Evolutionary conservation across 2,797 vertebrate genomes (phyloP).

Genomic region (Glyptemys insculpta): DNA sequence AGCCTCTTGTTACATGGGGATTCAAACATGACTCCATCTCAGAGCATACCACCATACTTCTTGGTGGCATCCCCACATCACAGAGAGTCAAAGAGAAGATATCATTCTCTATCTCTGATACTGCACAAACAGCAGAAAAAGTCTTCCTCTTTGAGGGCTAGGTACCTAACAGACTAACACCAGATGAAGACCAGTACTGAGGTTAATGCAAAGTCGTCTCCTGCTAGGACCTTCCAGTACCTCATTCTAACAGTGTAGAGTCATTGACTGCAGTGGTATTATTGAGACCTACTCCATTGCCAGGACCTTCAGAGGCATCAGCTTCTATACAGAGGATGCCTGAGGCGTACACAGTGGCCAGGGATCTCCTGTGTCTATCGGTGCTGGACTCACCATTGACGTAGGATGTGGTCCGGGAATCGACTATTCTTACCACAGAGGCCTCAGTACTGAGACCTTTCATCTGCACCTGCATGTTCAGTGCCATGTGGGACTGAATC

Average conservation of each 20-base stretch:
- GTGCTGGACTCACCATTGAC: background rate
- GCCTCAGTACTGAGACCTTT: background rate
- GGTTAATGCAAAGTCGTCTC: background rate
- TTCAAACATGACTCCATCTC: background rate
- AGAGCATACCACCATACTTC: background rate
- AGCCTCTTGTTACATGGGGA: background rate
- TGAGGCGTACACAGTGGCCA: background rate
- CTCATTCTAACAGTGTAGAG: background rate
- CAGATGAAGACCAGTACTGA: background rate
- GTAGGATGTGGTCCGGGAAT: background rate
- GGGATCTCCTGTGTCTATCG: background rate
- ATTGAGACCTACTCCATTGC: background rate
- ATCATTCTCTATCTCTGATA: background rate
- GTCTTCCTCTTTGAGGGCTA: background rate
- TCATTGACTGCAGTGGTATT: background rate
- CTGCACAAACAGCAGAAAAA: background rate
- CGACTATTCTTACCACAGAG: background rate
- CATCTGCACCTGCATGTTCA: background rate
- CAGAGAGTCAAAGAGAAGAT: background rate
- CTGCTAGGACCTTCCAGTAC: background rate
- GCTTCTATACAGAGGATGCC: background rate
- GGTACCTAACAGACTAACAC: background rate
- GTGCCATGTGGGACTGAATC: background rate
- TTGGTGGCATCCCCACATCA: background rate
- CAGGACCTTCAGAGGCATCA: background rate